A percentile compares a stretch with the other conserved stretches of the same genome.
phyloP scores from a whole-genome alignment of 2,797 vertebrate species.

The Bryconaethiops microstoma region DNA sequence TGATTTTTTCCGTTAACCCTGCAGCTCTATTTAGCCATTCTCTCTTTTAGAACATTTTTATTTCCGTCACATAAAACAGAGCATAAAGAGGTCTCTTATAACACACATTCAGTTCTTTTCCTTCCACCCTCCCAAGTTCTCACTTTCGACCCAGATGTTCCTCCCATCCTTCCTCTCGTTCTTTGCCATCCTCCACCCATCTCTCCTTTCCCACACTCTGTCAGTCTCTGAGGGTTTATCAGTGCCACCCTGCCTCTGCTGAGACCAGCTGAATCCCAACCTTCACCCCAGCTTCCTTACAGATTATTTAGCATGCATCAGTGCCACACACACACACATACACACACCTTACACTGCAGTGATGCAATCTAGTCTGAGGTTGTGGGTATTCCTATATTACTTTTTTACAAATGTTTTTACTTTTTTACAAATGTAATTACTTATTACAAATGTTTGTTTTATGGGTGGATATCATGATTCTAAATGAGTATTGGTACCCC shows the following conservation, averaged over 20 bases:
- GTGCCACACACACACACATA: not conserved
- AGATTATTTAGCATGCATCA: conserved; percentile 1
- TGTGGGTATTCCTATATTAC: too few species aligned
- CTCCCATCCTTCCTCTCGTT: conserved; percentile 40
- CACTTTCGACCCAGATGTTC: conserved; percentile 28
- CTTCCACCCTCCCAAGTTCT: conserved; percentile 35
- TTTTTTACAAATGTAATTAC: too few species aligned
- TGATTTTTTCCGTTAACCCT: not conserved
- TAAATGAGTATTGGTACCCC: too few species aligned
- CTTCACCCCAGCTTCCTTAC: conserved; percentile 18
- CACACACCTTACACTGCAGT: not conserved
- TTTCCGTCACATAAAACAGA: not conserved
- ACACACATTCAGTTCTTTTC: conserved; percentile 8
- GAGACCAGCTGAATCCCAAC: conserved; percentile 27
- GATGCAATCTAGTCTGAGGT: not conserved
- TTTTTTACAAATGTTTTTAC: too few species aligned
- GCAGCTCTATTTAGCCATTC: not conserved
- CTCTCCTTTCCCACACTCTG: conserved; percentile 39
- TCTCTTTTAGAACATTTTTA: not conserved
- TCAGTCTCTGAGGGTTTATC: conserved; percentile 35
- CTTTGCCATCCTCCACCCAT: conserved; percentile 32
- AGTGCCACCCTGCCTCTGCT: conserved; percentile 31
- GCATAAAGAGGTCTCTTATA: not conserved
- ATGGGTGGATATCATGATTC: too few species aligned
- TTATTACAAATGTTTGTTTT: too few species aligned